Conservation (phyloP, 30 jellyfish, hydroid and myxozoan species). For the Hydra vulgaris region DNA sequence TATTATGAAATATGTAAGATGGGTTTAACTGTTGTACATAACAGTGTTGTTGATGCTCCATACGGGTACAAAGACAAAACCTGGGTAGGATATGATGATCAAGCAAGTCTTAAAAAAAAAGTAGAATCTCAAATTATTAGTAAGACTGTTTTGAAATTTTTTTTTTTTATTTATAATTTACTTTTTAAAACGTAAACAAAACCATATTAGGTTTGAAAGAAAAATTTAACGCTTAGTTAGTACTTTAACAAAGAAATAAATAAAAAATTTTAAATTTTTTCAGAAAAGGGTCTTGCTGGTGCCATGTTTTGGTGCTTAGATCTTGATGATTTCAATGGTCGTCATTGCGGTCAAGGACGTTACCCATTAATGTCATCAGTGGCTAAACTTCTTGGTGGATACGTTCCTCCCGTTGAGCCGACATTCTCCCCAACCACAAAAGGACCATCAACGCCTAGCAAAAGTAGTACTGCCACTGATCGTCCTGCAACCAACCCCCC, state of each 20-base stretch:
- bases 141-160: neutral
- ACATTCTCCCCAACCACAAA: slow-evolving; percentile 16
- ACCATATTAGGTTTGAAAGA: too few relatives aligned
- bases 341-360: slow-evolving; percentile 78
- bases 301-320: slow-evolving; percentile 54
- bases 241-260: neutral
- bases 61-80: slow-evolving; percentile 40
- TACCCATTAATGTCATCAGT: slow-evolving; percentile 84
- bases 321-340: slow-evolving; percentile 54
- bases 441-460: slow-evolving; percentile 32
- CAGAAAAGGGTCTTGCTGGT: slow-evolving; percentile 36
- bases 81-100: slow-evolving; percentile 46
- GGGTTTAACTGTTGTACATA: slow-evolving; percentile 39
- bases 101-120: slow-evolving; percentile 21
- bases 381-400: slow-evolving; percentile 48
- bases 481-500: slow-evolving; percentile 7
- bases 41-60: slow-evolving; percentile 30
- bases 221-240: neutral
- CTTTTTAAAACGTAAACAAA: neutral
- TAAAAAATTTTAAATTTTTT: neutral
- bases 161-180: neutral
- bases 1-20: slow-evolving; percentile 36
- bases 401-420: slow-evolving; percentile 28
- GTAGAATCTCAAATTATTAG: slow-evolving; percentile 26
- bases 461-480: neutral